These are phyloP conservation scores for Perognathus longimembris DNA, from an alignment of 2,113 vertebrate genomes.

Conservation along the genomic window DNA sequence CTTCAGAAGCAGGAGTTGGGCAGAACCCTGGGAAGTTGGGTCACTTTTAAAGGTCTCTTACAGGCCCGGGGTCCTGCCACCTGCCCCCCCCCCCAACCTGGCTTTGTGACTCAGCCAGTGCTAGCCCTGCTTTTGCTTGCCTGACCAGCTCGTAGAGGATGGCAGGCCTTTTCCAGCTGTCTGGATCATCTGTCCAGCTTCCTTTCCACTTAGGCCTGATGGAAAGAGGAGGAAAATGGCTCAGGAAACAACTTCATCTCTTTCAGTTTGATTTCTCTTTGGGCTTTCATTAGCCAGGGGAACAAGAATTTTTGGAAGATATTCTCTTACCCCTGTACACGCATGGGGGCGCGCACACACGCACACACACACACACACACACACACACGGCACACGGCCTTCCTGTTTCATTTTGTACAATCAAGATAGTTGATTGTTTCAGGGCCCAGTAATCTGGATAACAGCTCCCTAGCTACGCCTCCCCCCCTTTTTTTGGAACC, in stretches of 20 bases:
- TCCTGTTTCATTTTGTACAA: background rate
- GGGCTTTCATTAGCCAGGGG: constrained; percentile 7
- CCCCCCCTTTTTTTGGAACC: background rate
- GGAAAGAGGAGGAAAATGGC: background rate
- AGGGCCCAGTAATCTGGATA: background rate
- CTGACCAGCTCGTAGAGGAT: background rate
- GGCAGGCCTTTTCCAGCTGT: background rate
- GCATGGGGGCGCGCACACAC: background rate
- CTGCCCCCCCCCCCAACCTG: background rate
- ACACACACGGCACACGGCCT: too few species aligned
- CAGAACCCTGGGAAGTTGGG: background rate
- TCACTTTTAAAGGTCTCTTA: background rate
- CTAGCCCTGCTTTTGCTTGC: background rate
- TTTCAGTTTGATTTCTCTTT: background rate
- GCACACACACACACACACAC: background rate
- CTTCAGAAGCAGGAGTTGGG: background rate
- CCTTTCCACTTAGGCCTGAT: background rate
- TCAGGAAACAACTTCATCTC: background rate
- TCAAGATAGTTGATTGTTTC: background rate
- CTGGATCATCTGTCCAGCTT: background rate
- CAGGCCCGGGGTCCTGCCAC: background rate
- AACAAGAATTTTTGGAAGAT: background rate
- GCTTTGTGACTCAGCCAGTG: background rate
- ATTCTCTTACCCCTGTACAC: too few species aligned
- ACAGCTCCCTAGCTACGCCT: background rate